Evolutionary conservation across 2,797 vertebrate species (phyloP), one percentile per base, ranked within the genome.

Genomic region (Sebastolobus alascanus): DNA sequence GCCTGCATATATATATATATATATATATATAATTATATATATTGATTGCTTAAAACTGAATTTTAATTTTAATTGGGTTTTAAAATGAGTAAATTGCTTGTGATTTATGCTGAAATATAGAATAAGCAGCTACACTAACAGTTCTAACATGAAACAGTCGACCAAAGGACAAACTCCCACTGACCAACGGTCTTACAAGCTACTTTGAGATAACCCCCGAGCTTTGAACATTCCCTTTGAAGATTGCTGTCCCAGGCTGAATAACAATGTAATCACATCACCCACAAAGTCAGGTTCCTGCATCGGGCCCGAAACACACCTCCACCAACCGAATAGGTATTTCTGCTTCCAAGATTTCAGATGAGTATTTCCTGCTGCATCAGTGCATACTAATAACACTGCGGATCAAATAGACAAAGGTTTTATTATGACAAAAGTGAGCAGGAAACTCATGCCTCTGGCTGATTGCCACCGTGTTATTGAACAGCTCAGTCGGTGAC

Each of bases 201-300:
- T 73, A 16, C 50, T 55, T 63, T 68, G 63, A 6, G 68, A 68
- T 55, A 27, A 69, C 43, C 50, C 55, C 38, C 2, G 1, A 43
- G 75, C 59, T 78, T 74, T 78, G 68, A 73, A 56, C 66, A 50
- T 25, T 75, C 7, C 67, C 67, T 82, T 63, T 79, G 55, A 75
- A 75, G 70, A 35, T 66, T 37, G 31, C 20, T 38, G 38, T 77
- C 65, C 40, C 18, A 38, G 18, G 12, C 71, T 74, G 75, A 68
- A 78, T 68, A 64, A 82, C 63, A 68, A 66, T 79, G 59, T 68
- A 69, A 73, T 68, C 63, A 40, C 31, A 78, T 78, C 38, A 35
- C 52, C n/a, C 22, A 25, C 13, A 22, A 73, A 71, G 43, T 38
- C n/a, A 20, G 25, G 38, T 22, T 52, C 22, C 29, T 70, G 59